Conservation (phyloP, 2,113 vertebrate species). For the Piprites chloris region DNA sequence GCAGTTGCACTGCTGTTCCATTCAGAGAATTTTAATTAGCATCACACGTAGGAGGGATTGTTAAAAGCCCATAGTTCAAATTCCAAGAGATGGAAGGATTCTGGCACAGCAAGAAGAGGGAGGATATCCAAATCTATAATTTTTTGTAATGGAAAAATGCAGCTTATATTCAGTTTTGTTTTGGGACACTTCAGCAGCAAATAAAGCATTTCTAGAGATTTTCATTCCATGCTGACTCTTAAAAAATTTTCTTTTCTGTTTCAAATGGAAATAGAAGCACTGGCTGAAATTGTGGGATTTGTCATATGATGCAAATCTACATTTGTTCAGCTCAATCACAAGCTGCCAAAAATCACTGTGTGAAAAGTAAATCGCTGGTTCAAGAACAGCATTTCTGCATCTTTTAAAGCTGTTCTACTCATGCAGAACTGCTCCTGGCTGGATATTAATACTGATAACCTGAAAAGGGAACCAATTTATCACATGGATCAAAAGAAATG, state of each 20-base stretch:
- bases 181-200: not conserved
- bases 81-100: not conserved
- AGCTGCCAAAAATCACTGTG: not conserved
- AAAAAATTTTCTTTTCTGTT: not conserved
- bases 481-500: conserved; percentile 23
- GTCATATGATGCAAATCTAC: not conserved
- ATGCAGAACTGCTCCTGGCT: not conserved
- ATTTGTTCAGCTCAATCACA: conserved; percentile 18
- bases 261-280: not conserved
- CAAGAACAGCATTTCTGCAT: not conserved
- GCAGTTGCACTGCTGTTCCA: not conserved
- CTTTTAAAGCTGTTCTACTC: not conserved
- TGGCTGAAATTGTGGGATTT: not conserved
- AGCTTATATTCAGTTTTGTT: not conserved
- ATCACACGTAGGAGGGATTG: not conserved
- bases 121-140: not conserved
- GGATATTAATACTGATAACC: conserved; percentile 7
- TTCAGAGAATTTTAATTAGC: not conserved
- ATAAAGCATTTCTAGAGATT: not conserved
- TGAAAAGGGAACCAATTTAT: not conserved
- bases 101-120: not conserved
- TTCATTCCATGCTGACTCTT: not conserved
- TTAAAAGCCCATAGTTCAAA: not conserved
- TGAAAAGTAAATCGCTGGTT: not conserved
- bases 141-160: not conserved